A percentile compares a stretch with the other conserved stretches of the same genome.
Conservation (phyloP, 2,113 vertebrate species). For the Hippocampus zosterae region DNA sequence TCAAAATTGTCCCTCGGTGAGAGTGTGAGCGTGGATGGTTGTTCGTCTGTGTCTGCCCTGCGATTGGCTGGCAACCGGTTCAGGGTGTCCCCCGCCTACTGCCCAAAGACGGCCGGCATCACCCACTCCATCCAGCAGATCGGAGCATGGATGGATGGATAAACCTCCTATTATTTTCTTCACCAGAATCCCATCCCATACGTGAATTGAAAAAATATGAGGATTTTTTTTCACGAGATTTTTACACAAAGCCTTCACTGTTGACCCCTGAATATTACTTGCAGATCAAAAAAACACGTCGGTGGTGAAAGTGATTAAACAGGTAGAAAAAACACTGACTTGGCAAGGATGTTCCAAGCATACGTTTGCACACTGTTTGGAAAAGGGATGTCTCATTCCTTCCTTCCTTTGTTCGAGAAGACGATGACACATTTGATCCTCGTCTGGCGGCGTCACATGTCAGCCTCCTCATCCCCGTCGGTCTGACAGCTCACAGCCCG, state of each 20-base stretch:
- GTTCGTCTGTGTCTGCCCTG: too few relatives aligned
- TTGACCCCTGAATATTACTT: background rate
- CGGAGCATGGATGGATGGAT: too few relatives aligned
- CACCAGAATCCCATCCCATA: background rate
- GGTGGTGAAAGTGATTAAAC: background rate
- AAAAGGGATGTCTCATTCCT: slow-evolving; percentile 48
- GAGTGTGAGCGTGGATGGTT: too few relatives aligned
- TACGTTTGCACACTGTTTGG: slow-evolving; percentile 33
- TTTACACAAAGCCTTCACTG: background rate
- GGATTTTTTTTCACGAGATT: background rate
- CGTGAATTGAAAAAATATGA: background rate
- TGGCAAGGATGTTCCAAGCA: slow-evolving; percentile 14
- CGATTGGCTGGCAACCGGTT: too few relatives aligned
- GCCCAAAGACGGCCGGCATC: too few relatives aligned
- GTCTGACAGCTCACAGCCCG: slow-evolving; percentile 70
- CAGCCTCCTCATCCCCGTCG: slow-evolving; percentile 60
- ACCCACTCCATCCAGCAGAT: too few relatives aligned
- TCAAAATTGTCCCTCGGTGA: too few relatives aligned
- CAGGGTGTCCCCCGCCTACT: too few relatives aligned
- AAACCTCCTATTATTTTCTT: too few relatives aligned
- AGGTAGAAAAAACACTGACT: slow-evolving; percentile 4
- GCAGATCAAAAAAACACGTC: background rate
- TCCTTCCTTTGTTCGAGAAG: slow-evolving; percentile 62
- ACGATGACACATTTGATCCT: slow-evolving; percentile 70
- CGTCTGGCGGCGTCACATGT: slow-evolving; percentile 66